Conservation (phyloP, 2,888 invertebrate genomes). For the Noctua janthina region DNA sequence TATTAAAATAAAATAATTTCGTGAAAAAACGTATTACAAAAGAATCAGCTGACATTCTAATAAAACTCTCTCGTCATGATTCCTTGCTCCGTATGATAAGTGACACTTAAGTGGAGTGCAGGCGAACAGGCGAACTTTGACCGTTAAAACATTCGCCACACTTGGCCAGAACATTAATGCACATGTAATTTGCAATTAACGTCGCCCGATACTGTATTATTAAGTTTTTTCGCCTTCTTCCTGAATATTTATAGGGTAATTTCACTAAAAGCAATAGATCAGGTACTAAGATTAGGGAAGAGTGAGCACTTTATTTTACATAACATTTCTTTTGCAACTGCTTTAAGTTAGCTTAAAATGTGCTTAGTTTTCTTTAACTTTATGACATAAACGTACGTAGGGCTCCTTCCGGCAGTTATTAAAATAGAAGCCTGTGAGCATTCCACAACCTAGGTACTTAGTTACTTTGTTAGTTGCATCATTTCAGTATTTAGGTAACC, state of each 20-base stretch:
- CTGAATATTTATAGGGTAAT: constrained; percentile 89
- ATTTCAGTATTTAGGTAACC: neutral
- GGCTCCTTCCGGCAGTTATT: constrained; percentile 13
- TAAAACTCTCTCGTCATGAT: constrained; percentile 56
- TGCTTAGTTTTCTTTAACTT: constrained; percentile 27
- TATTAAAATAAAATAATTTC: constrained; percentile 9
- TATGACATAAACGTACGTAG: constrained; percentile 23
- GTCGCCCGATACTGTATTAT: constrained; percentile 82
- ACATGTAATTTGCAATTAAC: constrained; percentile 85
- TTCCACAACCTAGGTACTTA: neutral
- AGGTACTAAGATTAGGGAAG: constrained; percentile 75
- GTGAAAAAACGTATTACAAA: constrained; percentile 1
- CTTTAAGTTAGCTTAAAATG: constrained; percentile 4
- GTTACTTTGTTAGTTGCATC: neutral
- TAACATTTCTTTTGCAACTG: constrained; percentile 59
- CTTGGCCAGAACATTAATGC: constrained; percentile 72
- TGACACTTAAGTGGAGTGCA: constrained; percentile 61
- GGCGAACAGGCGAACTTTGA: constrained; percentile 71
- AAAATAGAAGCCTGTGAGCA: constrained; percentile 1
- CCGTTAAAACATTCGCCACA: constrained; percentile 67
- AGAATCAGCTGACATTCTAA: constrained; percentile 31
- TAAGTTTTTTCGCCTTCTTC: constrained; percentile 82
- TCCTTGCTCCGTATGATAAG: constrained; percentile 47
- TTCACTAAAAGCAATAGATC: constrained; percentile 88
- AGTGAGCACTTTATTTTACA: constrained; percentile 70